Percentiles rank a stretch among this genome's conserved stretches.
These are phyloP conservation scores for Pseudopodoces humilis DNA, from an alignment of 2,113 vertebrate genomes.

Conservation along the genomic window DNA sequence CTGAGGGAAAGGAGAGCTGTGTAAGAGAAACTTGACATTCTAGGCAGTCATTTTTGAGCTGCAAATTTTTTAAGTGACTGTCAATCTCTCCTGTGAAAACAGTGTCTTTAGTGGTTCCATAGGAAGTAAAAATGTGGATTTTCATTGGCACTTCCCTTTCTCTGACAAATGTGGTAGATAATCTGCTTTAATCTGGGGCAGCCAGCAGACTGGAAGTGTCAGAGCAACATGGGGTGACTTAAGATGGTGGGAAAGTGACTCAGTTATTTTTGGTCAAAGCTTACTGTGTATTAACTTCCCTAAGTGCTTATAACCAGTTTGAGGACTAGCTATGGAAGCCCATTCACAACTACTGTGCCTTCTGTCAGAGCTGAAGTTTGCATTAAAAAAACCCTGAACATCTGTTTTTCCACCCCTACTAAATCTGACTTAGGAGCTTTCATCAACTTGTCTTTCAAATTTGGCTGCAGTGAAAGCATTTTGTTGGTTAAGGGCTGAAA, in stretches of 20 bases:
- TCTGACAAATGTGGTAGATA: neutral
- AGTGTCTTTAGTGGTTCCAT: neutral
- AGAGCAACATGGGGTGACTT: neutral
- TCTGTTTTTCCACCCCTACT: constrained; percentile 54
- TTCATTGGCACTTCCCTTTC: neutral
- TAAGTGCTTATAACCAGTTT: neutral
- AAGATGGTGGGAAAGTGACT: neutral
- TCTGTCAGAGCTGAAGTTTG: constrained; percentile 35
- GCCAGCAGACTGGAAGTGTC: neutral
- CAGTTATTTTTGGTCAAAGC: neutral
- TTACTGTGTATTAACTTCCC: neutral
- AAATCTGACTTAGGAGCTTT: constrained; percentile 58
- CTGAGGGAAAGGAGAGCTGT: neutral
- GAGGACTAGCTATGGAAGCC: constrained; percentile 7
- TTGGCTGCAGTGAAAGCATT: constrained; percentile 29
- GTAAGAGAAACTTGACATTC: neutral
- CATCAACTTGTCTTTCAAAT: constrained; percentile 59
- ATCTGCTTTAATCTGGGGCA: neutral
- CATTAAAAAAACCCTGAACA: constrained; percentile 24
- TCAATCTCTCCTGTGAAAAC: neutral
- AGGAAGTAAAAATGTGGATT: neutral
- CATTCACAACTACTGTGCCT: constrained; percentile 43
- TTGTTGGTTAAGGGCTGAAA: constrained; percentile 28
- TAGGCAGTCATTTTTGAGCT: neutral
- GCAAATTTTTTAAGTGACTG: neutral